Conservation (phyloP, 2,888 invertebrate genomes). For the Rugalucina vietnamica region DNA sequence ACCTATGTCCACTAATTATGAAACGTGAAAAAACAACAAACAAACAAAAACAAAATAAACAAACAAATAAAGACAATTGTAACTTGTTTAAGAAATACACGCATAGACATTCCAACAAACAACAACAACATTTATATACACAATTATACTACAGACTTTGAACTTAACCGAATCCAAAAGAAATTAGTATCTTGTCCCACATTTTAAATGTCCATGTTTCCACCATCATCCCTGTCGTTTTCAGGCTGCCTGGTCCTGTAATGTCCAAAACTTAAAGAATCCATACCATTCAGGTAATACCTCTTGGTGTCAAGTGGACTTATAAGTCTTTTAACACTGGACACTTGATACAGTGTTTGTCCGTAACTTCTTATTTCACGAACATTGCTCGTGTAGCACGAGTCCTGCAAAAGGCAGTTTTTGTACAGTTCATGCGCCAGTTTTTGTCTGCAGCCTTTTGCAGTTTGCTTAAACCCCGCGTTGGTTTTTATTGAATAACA, state of each 20-base stretch:
- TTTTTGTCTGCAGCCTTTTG: not conserved
- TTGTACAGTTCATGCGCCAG: not conserved
- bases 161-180: too few species aligned
- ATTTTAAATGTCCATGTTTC: too few species aligned
- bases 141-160: too few species aligned
- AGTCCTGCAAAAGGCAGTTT: not conserved
- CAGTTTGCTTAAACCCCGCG: not conserved
- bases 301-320: not conserved
- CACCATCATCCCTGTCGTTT: too few species aligned
- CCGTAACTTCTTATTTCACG: not conserved
- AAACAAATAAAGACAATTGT: too few species aligned
- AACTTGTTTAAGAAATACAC: too few species aligned
- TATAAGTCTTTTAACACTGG: not conserved
- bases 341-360: not conserved
- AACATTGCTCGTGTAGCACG: not conserved
- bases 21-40: too few species aligned
- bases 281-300: not conserved
- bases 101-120: too few species aligned
- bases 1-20: too few species aligned
- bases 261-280: slow-evolving; percentile 18
- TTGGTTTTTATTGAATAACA: slow-evolving; percentile 16
- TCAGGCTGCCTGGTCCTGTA: not conserved
- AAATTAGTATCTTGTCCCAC: too few species aligned
- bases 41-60: too few species aligned
- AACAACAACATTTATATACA: too few species aligned